These are phyloP conservation scores for Grammomys dolichurus DNA, from an alignment of 2,113 vertebrate species.

Conservation along the genomic window DNA sequence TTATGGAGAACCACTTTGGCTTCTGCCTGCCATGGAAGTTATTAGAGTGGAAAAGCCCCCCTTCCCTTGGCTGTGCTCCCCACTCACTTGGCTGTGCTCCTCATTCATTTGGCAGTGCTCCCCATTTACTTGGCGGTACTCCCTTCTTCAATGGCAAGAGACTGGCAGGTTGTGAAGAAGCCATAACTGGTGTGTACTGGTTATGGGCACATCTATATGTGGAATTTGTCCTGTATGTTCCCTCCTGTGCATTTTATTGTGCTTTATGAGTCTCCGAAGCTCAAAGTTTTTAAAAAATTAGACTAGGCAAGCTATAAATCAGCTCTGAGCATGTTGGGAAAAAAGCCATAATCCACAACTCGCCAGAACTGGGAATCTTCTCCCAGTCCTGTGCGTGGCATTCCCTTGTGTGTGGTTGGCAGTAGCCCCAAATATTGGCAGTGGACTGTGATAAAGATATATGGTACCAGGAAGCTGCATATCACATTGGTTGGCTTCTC, in stretches of 20 bases:
- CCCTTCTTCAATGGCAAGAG: neutral
- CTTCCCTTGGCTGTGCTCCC: too few species aligned
- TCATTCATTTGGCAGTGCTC: neutral
- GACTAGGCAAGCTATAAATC: neutral
- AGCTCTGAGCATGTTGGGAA: neutral
- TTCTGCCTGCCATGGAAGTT: neutral
- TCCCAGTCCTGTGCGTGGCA: neutral
- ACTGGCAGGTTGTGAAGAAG: neutral
- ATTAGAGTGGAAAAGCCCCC: neutral
- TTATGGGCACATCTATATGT: neutral
- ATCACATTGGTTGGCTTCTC: too few species aligned
- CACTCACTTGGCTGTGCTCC: too few species aligned
- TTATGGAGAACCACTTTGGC: too few species aligned
- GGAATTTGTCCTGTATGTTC: neutral
- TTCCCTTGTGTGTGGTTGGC: neutral
- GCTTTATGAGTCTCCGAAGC: neutral
- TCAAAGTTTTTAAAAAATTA: neutral
- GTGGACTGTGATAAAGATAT: neutral
- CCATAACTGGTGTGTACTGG: neutral
- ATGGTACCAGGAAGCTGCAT: neutral
- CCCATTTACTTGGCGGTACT: neutral
- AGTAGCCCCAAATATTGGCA: neutral
- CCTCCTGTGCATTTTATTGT: neutral
- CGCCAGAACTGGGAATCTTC: neutral
- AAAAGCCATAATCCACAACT: neutral